Percentiles rank a stretch among this genome's conserved stretches.
Evolutionary conservation across 1,140 invertebrate genomes (phyloP).

Genomic region (Callitettix versicolor): DNA sequence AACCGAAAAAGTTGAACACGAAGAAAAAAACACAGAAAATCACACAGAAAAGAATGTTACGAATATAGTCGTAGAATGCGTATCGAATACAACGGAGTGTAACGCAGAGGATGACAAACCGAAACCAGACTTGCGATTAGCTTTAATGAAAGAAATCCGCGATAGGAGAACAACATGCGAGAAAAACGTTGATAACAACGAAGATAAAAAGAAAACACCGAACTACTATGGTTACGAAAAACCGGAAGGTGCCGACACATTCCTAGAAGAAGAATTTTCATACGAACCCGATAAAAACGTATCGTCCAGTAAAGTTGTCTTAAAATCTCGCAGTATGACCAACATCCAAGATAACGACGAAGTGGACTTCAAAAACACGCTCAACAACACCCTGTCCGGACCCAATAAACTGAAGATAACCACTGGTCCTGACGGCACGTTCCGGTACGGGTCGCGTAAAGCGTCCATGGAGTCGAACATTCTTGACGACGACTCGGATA

Average conservation of each 20-base stretch:
- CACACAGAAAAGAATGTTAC: background rate
- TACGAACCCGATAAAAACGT: constrained; percentile 25
- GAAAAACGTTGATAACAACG: background rate
- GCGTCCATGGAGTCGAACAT: constrained; percentile 20
- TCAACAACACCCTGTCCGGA: constrained; percentile 6
- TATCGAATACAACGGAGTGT: background rate
- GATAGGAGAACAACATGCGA: background rate
- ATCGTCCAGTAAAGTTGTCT: constrained; percentile 22
- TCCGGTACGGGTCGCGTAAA: constrained; percentile 16
- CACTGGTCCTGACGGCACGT: constrained; percentile 20
- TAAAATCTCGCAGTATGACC: constrained; percentile 24
- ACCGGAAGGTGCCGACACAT: background rate
- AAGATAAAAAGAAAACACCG: background rate
- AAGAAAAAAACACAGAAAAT: background rate
- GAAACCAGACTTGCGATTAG: background rate
- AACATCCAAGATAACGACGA: constrained; percentile 21
- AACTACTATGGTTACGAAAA: background rate
- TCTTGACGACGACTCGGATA: constrained; percentile 12
- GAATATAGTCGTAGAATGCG: background rate
- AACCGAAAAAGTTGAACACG: background rate
- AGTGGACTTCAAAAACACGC: background rate
- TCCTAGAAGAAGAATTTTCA: constrained; percentile 25
- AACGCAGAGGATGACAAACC: background rate
- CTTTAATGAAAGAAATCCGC: background rate
- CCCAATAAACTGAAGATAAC: constrained; percentile 19